phyloP scores from a whole-genome alignment of 2,888 invertebrate species.

The Drosophila seclusa region DNA sequence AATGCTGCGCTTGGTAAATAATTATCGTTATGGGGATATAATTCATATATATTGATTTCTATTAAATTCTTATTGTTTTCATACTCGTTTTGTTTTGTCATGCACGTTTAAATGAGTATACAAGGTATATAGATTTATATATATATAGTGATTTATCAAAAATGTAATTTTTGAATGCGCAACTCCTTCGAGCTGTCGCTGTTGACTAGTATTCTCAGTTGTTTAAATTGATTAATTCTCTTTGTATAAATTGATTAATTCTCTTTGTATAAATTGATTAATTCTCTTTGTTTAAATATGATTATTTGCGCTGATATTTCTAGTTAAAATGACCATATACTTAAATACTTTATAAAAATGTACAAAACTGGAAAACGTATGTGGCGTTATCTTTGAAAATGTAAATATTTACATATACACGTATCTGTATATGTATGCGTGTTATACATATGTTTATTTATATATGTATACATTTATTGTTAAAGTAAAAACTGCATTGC shows the following conservation, averaged over 20 bases:
- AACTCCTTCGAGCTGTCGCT: constrained; percentile 37
- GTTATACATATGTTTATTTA: constrained; percentile 20
- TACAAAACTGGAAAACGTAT: constrained; percentile 57
- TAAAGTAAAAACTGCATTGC: constrained; percentile 83
- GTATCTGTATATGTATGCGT: constrained; percentile 5
- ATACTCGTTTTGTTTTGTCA: constrained; percentile 1
- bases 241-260: constrained; percentile 27
- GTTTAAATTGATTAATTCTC: constrained; percentile 36
- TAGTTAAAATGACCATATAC: constrained; percentile 26
- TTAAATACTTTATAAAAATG: constrained; percentile 28
- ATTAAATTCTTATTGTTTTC: constrained; percentile 55
- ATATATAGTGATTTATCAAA: constrained; percentile 35
- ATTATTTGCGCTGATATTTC: constrained; percentile 35
- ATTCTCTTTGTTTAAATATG: constrained; percentile 24
- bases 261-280: not conserved
- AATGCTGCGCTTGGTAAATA: constrained; percentile 8
- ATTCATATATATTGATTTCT: constrained; percentile 42
- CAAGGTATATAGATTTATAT: constrained; percentile 22
- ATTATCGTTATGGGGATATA: constrained; percentile 5
- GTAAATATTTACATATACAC: constrained; percentile 17
- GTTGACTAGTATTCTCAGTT: constrained; percentile 66
- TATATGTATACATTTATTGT: constrained; percentile 36
- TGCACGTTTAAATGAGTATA: constrained; percentile 20
- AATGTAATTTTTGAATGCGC: constrained; percentile 15
- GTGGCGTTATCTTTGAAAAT: constrained; percentile 13